Evolutionary conservation across 2,888 invertebrate species (phyloP).

Genomic region (Philonicus albiceps): DNA sequence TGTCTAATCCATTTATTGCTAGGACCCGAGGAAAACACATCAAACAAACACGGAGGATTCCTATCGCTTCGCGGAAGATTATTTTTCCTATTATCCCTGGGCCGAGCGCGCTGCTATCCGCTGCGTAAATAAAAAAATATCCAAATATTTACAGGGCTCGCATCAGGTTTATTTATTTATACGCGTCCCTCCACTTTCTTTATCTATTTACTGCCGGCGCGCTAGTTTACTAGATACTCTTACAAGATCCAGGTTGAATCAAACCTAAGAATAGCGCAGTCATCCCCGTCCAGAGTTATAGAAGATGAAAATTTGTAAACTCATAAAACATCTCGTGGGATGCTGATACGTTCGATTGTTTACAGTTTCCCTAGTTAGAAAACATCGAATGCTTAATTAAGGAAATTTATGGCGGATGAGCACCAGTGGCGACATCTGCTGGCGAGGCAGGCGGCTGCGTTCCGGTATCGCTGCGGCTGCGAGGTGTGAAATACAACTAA

Average conservation of each 20-base stretch:
- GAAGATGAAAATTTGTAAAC: slow-evolving; percentile 31
- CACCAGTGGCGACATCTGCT: background rate
- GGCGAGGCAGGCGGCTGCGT: background rate
- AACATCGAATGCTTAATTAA: slow-evolving; percentile 30
- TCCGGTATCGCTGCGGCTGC: background rate
- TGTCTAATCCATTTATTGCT: slow-evolving; percentile 27
- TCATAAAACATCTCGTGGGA: slow-evolving; percentile 9
- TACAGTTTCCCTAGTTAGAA: slow-evolving; percentile 10
- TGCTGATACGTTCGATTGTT: background rate
- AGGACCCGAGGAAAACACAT: slow-evolving; percentile 13
- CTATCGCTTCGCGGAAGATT: slow-evolving; percentile 12
- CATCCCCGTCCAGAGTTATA: background rate
- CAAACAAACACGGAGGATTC: slow-evolving; percentile 25
- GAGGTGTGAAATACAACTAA: background rate
- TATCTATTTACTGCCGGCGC: background rate
- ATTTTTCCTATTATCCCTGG: slow-evolving; percentile 12
- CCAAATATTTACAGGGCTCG: slow-evolving; percentile 47
- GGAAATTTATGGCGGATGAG: slow-evolving; percentile 16
- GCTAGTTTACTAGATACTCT: slow-evolving; percentile 3
- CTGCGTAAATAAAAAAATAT: slow-evolving; percentile 24
- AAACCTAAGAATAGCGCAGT: background rate
- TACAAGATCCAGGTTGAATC: slow-evolving; percentile 12
- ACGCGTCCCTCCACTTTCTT: background rate
- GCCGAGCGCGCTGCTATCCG: slow-evolving; percentile 1
- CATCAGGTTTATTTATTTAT: slow-evolving; percentile 33